Evolutionary conservation across 2,797 vertebrate genomes (phyloP), one percentile per base, ranked within the genome.

Genomic region (Sebastes vulpes): DNA sequence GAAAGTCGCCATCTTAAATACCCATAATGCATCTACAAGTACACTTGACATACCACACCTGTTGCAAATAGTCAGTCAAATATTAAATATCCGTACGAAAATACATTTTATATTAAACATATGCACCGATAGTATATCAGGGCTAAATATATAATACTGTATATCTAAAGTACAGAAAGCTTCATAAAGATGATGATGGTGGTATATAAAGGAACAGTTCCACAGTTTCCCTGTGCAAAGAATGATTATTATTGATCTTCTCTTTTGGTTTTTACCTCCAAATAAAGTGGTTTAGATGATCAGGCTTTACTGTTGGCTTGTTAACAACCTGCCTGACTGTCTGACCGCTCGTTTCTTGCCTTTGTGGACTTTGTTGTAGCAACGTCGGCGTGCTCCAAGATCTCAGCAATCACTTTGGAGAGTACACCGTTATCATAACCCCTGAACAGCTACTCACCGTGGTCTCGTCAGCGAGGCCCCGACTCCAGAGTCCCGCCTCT

Each of bases 401-500:
- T 71, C 9, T 28, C 38, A 72, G 26, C 12, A 21, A 53, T 67
- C 46, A 54, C 52, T 68, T 48, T 21, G 25, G 50, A 21, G 21
- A 58, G 52, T 31, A 48, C 2, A 54, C 31, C 50, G 6, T 7
- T 59, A 26, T 29, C 31, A 54, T 42, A 42, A 66, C 48, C 8
- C 5, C 50, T 3, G 2, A 52, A 48, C 50, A 56, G 58, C 54
- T 68, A 84, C 96, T 93, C 89, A 99, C 99, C 98, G 97, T 88
- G 98, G 98, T 87, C 98, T 96, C 20, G 98, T 99, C 65, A 99
- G 97, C 0, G 98, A 99, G 9, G 98, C 98, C 21, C 98, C 99
- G 0, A 99, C 98, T n/a, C 99, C 98, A 9, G 98, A 99, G 88
- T 99, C 99, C 82, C 98, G 96, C 90, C 99, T 97, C 72, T 99